Conservation (phyloP, 2,797 vertebrate genomes). For the Clamator glandarius region DNA sequence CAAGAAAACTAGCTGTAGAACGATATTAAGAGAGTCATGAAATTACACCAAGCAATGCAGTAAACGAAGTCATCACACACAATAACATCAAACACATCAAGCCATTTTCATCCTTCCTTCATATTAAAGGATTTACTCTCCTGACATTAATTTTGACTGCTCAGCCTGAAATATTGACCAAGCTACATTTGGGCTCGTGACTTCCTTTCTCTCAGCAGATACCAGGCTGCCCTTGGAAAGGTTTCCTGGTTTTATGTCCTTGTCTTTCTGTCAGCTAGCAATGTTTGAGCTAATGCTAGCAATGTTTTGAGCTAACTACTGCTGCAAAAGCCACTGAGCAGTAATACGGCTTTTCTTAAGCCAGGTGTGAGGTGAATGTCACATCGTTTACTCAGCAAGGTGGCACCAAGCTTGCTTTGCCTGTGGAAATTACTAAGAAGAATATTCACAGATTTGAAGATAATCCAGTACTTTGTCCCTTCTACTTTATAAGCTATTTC, state of each 20-base stretch:
- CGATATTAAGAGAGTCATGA: rapidly evolving
- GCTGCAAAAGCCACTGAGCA: background rate
- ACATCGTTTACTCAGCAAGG: background rate
- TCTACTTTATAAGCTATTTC: background rate
- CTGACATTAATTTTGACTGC: background rate
- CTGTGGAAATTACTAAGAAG: background rate
- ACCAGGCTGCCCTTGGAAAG: background rate
- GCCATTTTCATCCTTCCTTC: background rate
- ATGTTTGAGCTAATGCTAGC: background rate
- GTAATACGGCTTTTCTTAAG: background rate
- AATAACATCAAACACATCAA: rapidly evolving
- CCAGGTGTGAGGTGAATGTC: background rate
- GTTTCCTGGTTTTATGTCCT: background rate
- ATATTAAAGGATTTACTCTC: background rate
- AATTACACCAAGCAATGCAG: rapidly evolving
- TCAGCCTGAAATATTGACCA: background rate
- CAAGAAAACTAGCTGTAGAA: background rate
- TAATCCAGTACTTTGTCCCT: background rate
- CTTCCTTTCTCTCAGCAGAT: background rate
- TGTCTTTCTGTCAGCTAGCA: background rate
- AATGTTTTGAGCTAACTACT: background rate
- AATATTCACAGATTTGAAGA: background rate
- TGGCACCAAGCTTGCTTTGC: background rate
- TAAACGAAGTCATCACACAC: background rate
- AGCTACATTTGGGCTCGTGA: background rate